Conservation (phyloP, 2,113 vertebrate species). For the Brachyhypopomus gauderio region DNA sequence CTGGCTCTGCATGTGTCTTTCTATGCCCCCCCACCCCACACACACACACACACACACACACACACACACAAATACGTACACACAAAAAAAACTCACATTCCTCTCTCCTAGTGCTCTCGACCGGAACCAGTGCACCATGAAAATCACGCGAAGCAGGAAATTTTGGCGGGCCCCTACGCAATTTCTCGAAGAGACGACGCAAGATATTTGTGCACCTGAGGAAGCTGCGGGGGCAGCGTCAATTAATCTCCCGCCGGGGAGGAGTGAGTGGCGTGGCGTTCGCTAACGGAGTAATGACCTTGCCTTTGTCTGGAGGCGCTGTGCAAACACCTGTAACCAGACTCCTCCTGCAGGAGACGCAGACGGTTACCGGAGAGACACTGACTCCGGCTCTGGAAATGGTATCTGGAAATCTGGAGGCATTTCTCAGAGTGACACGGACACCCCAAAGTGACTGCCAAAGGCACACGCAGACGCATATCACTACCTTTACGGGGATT, state of each 20-base stretch:
- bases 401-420: not conserved
- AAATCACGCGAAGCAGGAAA: not conserved
- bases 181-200: not conserved
- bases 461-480: not conserved
- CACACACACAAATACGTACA: not conserved
- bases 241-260: not conserved
- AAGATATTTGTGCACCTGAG: not conserved
- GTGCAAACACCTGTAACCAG: conserved; percentile 35
- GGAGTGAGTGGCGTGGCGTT: not conserved
- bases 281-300: not conserved
- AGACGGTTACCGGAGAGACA: conserved; percentile 15
- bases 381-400: conserved; percentile 13
- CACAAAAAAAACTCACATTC: not conserved
- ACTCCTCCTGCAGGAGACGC: conserved; percentile 18
- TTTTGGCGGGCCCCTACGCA: not conserved
- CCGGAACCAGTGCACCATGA: conserved; percentile 1
- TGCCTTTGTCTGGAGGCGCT: conserved; percentile 23
- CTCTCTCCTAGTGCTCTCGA: not conserved
- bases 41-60: no score
- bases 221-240: not conserved
- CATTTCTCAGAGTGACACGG: not conserved
- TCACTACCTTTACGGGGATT: no score
- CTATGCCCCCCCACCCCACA: not conserved
- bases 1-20: not conserved
- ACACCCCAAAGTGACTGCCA: not conserved